Conservation (phyloP, 2,888 invertebrate species). For the Eudemis profundana region DNA sequence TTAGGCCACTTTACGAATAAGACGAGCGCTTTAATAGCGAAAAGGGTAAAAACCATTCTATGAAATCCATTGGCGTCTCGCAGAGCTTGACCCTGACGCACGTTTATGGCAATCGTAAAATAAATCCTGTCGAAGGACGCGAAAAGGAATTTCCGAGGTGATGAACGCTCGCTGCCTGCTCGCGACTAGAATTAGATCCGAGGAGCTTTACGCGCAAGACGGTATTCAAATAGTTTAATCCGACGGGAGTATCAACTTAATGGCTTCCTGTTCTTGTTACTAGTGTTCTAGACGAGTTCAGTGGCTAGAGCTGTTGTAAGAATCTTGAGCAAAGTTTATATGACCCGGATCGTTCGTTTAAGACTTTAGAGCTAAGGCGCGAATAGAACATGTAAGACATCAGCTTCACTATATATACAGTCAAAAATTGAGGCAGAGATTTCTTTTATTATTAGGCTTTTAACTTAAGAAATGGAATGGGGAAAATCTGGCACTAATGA, state of each 20-base stretch:
- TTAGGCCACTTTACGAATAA: slow-evolving; percentile 36
- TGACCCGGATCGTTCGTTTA: neutral
- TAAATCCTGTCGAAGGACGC: slow-evolving; percentile 59
- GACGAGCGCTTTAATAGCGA: slow-evolving; percentile 48
- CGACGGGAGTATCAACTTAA: slow-evolving; percentile 20
- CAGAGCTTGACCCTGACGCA: slow-evolving; percentile 51
- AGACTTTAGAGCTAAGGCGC: neutral
- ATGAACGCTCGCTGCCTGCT: slow-evolving; percentile 47
- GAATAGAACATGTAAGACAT: neutral
- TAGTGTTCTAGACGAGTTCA: slow-evolving; percentile 12
- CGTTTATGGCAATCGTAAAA: slow-evolving; percentile 66
- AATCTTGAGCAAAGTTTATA: neutral
- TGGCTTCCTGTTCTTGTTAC: slow-evolving; percentile 24
- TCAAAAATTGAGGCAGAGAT: neutral
- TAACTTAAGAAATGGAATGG: slow-evolving; percentile 5
- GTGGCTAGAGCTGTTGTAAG: neutral
- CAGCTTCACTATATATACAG: neutral
- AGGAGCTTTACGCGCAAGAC: slow-evolving; percentile 5
- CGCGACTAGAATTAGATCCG: slow-evolving; percentile 33
- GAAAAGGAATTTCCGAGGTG: slow-evolving; percentile 58
- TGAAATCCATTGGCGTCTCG: slow-evolving; percentile 53
- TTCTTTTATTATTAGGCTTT: slow-evolving; percentile 8
- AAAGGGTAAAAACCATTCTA: slow-evolving; percentile 57
- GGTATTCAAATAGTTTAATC: slow-evolving; percentile 26
- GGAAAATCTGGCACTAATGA: slow-evolving; percentile 20